Conservation (phyloP, 2,797 vertebrate species). For the Spheniscus humboldti region DNA sequence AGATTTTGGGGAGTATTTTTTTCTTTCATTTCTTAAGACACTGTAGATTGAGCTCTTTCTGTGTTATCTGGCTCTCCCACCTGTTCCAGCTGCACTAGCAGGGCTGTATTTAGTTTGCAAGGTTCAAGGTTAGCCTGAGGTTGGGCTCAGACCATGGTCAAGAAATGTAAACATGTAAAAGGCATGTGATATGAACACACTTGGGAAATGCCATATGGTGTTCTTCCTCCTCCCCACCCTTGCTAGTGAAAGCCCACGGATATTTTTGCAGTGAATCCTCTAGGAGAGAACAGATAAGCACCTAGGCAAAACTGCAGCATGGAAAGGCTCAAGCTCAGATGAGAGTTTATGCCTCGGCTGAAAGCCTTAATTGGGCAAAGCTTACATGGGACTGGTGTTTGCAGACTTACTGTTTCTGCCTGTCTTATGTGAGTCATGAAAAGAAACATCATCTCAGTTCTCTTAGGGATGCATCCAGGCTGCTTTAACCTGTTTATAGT, state of each 20-base stretch:
- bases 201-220: slow-evolving; percentile 5
- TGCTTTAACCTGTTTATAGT: neutral
- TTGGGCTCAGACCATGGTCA: neutral
- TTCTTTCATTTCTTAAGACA: neutral
- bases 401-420: neutral
- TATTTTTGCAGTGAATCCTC: neutral
- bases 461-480: neutral
- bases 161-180: slow-evolving; percentile 29
- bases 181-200: neutral
- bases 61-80: slow-evolving; percentile 7
- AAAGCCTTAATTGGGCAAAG: neutral
- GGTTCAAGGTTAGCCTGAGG: slow-evolving; percentile 37
- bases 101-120: neutral
- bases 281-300: neutral
- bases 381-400: neutral
- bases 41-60: neutral
- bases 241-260: neutral
- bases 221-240: neutral
- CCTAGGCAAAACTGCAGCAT: neutral
- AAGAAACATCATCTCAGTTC: neutral
- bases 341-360: neutral
- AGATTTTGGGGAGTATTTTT: neutral
- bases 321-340: neutral
- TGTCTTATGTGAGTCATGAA: neutral
- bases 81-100: neutral